A percentile compares a stretch with the other conserved stretches of the same genome.
Evolutionary conservation across 35 echinoderm and acorn worm genomes (phyloP).

Genomic region (Apostichopus parvimensis): DNA sequence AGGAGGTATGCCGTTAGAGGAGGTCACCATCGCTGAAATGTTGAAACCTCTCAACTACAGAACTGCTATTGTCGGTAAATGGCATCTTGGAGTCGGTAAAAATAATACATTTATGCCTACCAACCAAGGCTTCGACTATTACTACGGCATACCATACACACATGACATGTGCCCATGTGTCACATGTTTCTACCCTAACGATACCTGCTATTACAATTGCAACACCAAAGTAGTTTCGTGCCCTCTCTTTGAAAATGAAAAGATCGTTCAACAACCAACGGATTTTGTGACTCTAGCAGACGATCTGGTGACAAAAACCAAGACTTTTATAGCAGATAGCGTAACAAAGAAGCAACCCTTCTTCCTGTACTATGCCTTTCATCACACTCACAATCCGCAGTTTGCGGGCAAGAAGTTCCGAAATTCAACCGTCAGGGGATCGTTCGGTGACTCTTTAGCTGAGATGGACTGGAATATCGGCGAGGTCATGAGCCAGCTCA

Average conservation of each 20-base stretch:
- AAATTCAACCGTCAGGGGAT: slow-evolving; percentile 72
- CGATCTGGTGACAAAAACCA: slow-evolving; percentile 60
- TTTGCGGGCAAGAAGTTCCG: slow-evolving; percentile 87
- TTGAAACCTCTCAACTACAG: slow-evolving; percentile 75
- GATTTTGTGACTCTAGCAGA: slow-evolving; percentile 74
- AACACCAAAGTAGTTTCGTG: slow-evolving; percentile 59
- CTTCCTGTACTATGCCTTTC: slow-evolving; percentile 91
- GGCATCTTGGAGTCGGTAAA: slow-evolving; percentile 91
- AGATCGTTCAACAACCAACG: slow-evolving; percentile 72
- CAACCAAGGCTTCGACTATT: slow-evolving; percentile 86
- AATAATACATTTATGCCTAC: slow-evolving; percentile 76
- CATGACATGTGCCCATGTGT: slow-evolving; percentile 95
- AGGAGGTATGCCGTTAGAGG: slow-evolving; percentile 83
- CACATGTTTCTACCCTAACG: slow-evolving; percentile 84
- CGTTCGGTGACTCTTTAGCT: slow-evolving; percentile 88
- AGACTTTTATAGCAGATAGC: slow-evolving; percentile 63
- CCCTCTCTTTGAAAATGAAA: slow-evolving; percentile 68
- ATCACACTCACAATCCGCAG: slow-evolving; percentile 95
- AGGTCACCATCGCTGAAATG: slow-evolving; percentile 89
- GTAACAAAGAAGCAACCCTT: slow-evolving; percentile 60
- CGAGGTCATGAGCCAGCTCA: slow-evolving; percentile 75
- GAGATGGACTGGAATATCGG: slow-evolving; percentile 93
- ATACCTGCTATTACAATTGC: slow-evolving; percentile 76
- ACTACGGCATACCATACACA: slow-evolving; percentile 88
- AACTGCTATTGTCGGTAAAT: slow-evolving; percentile 89